A percentile compares a stretch with the other conserved stretches of the same genome.
phyloP scores from a whole-genome alignment of 2,888 invertebrate genomes.

The Oxystoma pomonae region DNA sequence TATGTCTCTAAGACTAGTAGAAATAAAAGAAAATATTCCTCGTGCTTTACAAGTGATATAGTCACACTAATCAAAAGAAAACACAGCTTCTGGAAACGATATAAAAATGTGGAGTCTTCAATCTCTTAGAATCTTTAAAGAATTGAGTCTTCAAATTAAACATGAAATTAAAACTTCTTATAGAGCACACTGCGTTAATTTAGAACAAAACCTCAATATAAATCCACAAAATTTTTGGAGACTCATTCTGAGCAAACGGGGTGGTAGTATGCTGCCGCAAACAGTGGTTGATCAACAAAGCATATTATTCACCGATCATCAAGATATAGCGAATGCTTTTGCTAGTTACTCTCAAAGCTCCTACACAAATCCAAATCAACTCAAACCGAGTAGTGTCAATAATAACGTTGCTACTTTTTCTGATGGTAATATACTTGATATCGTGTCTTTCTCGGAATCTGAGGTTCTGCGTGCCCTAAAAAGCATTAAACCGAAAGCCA shows the following conservation, averaged over 20 bases:
- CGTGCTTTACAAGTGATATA: background rate
- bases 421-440: too few species aligned
- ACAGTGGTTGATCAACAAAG: background rate
- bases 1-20: background rate
- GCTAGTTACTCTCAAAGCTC: background rate
- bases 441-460: too few species aligned
- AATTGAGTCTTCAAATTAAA: background rate
- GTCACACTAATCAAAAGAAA: background rate
- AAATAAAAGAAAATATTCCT: background rate
- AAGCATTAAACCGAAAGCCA: too few species aligned
- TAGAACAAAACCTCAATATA: background rate
- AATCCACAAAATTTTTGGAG: background rate
- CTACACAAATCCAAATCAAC: background rate
- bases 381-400: too few species aligned
- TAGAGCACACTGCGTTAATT: background rate
- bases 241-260: background rate
- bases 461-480: too few species aligned
- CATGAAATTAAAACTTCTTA: background rate
- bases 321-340: background rate
- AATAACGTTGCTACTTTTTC: too few species aligned
- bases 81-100: background rate
- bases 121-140: background rate
- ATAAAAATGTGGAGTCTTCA: background rate
- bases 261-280: background rate
- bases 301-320: background rate